Evolutionary conservation across 2,888 invertebrate species (phyloP).

Genomic region (Lepidocyrtoides sp.): DNA sequence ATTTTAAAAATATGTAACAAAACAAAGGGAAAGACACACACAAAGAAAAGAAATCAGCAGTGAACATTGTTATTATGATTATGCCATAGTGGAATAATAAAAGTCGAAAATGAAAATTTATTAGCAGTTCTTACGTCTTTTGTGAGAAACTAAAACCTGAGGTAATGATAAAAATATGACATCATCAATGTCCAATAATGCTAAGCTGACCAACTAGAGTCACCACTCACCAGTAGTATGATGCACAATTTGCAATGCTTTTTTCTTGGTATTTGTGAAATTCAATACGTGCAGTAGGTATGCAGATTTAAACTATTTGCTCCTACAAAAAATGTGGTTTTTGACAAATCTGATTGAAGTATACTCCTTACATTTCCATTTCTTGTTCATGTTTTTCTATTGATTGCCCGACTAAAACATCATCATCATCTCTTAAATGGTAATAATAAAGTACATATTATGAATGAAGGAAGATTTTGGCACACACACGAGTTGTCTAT

Average conservation of each 20-base stretch:
- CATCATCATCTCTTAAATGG: neutral
- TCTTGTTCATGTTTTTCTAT: conserved; percentile 5
- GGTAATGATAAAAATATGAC: conserved; percentile 36
- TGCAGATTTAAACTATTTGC: neutral
- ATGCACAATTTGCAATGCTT: neutral
- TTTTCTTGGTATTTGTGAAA: neutral
- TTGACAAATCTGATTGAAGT: neutral
- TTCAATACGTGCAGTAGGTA: too few relatives aligned
- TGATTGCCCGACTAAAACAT: neutral
- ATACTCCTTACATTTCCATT: neutral
- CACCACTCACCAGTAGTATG: neutral
- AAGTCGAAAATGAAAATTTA: conserved; percentile 76
- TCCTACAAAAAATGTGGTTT: neutral
- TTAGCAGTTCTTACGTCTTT: conserved; percentile 54
- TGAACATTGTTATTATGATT: conserved; percentile 21
- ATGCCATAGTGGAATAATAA: conserved; percentile 59
- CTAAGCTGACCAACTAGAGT: neutral
- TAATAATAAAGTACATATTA: neutral
- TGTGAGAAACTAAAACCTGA: conserved; percentile 26
- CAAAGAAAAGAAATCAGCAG: neutral
- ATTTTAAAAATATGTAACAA: conserved; percentile 4
- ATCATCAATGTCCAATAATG: conserved; percentile 26
- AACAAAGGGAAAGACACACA: conserved; percentile 33
- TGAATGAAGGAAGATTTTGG: neutral
- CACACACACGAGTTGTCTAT: neutral